These are phyloP conservation scores for Accipiter virgatus DNA, from an alignment of 2,113 vertebrate species.

Conservation along the genomic window DNA sequence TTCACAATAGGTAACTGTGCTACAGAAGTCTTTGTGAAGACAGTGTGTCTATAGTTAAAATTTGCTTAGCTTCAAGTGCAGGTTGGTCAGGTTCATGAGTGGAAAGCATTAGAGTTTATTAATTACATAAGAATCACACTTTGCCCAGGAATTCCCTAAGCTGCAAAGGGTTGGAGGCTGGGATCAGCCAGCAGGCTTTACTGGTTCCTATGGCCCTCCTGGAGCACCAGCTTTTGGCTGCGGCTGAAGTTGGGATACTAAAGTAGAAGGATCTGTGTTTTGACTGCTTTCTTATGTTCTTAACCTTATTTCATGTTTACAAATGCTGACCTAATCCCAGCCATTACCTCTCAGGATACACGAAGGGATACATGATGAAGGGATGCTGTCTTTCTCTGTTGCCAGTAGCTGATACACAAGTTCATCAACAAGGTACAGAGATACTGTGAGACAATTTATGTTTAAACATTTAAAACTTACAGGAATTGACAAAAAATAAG, in stretches of 20 bases:
- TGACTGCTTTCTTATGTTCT: not conserved
- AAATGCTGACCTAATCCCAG: not conserved
- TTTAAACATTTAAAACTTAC: no score
- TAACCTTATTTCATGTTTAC: not conserved
- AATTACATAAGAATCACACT: not conserved
- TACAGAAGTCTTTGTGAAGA: not conserved
- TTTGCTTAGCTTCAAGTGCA: not conserved
- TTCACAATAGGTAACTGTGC: not conserved
- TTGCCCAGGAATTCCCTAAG: not conserved
- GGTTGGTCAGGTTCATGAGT: not conserved
- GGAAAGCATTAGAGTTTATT: not conserved
- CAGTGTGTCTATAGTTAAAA: not conserved
- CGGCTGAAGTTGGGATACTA: not conserved
- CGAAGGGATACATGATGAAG: not conserved
- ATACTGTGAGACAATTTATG: not conserved
- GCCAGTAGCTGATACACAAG: not conserved
- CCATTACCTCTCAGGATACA: not conserved
- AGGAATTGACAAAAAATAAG: no score
- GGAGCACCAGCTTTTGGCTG: not conserved
- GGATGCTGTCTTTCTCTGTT: not conserved
- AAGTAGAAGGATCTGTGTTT: not conserved
- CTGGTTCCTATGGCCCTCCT: not conserved
- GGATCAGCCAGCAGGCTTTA: not conserved
- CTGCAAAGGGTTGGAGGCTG: not conserved
- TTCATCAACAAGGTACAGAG: not conserved